Base-by-base conservation (phyloP, 2,888 invertebrate species). In the Anodontia alba region DNA sequence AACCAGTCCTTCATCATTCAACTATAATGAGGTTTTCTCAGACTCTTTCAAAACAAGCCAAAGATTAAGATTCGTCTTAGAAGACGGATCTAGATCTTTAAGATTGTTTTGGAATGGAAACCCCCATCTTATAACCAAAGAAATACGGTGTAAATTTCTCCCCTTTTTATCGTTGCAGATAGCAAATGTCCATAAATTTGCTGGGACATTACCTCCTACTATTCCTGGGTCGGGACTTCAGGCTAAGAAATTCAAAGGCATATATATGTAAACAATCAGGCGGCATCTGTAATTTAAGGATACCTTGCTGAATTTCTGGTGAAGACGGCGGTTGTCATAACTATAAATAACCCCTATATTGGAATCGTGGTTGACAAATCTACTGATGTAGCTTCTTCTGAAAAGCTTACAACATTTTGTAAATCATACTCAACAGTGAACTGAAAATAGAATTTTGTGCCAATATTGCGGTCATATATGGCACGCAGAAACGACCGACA, bases 321-420 rank as follows among this genome's bases (percentile, higher is more conserved):
- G 20, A 69, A 81, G 20, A 78, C 69, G 67, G 54, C 73, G 29
- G 12, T 72, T 20, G 75, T 75, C 29, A 57, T 67, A 49, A 71
- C 78, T 20, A 54, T 29, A 26, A 68, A 76, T 23, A 78, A 78
- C 78, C 78, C 78, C 7, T 78, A 54, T 26, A 75, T 81, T 33
- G 78, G 81, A 26, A 81, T 75, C 36, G 78, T 78, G 81, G 49
- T 69, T 23, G 73, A 81, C 68, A 78, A 81, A 33, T 76, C 73
- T 8, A 51, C 77, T 17, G 81, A 82, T 49, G 78, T 73, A 38
- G 78, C 76, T 26, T 73, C 67, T 17, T 73, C 17, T 20, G 76
- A 78, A 69, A 79, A 79, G 66, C 74, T 77, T 70, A 70, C 74
- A 1, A 73, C 73, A 49, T 73, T 81, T 54, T 57, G 42, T 36